Evolutionary conservation across 2,888 invertebrate species (phyloP), one percentile per base, ranked within the genome.

Genomic region (Diarsia dahlii): DNA sequence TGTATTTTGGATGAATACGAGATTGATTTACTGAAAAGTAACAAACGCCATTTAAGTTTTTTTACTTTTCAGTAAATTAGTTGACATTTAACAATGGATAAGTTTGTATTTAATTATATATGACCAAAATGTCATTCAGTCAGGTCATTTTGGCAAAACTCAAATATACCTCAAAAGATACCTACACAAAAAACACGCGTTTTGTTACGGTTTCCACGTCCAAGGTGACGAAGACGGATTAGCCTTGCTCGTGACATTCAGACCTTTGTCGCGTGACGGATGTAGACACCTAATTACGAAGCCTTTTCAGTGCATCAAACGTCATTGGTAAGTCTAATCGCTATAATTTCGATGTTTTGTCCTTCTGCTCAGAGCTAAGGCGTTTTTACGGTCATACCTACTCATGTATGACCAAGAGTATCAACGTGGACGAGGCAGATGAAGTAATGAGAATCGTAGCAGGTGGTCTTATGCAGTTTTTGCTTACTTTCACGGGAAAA

Each of bases 181-280:
- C 34, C 8, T 34, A 45, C 20, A 3, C 15, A n/a, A 23, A 45
- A 58, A 13, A 56, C 50, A 48, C 48, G 15, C n/a, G 46, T 77
- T 65, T 77, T 62, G 46, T 72, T 81, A 81, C 45, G 81, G 89
- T 88, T 90, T 88, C 85, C 89, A 89, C 88, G 87, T 66, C 71
- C 83, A 90, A 90, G 89, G 91, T 90, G 88, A 92, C 85, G 62
- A 50, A 56, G 68, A 70, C 45, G 91, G 93, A 93, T 95, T 94
- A 94, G 87, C 92, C 91, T 92, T 89, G 93, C 89, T 91, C 92
- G 89, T 93, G 93, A 93, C 94, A 92, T 92, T 92, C 74, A 72
- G 72, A 80, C 76, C 52, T 71, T 67, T 78, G 71, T 82, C 88
- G 89, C 86, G 89, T 91, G 90, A 88, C 82, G 78, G 80, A 83